Evolutionary conservation across 2,888 invertebrate genomes (phyloP).

Genomic region (Lasioglossum oenotherae): DNA sequence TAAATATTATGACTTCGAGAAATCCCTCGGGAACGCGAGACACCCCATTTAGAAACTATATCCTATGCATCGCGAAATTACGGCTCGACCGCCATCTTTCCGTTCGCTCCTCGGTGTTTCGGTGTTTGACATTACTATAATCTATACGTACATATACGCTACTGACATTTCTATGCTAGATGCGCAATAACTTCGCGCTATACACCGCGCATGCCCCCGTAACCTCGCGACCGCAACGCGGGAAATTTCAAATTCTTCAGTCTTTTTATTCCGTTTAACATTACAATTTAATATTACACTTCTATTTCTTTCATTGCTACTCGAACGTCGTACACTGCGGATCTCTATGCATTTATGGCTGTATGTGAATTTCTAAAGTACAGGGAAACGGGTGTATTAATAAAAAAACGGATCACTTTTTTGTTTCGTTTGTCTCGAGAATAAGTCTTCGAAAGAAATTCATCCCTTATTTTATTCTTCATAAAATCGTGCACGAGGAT

Average conservation of each 20-base stretch:
- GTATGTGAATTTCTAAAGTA: background rate
- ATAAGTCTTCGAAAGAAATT: background rate
- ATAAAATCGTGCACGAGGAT: too few relatives aligned
- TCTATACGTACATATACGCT: slow-evolving; percentile 42
- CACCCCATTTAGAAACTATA: slow-evolving; percentile 58
- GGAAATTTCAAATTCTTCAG: slow-evolving; percentile 16
- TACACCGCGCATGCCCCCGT: slow-evolving; percentile 15
- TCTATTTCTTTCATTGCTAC: background rate
- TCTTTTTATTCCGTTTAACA: slow-evolving; percentile 38
- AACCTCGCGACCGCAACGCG: background rate
- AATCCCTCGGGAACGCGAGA: slow-evolving; percentile 49
- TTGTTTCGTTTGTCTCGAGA: background rate
- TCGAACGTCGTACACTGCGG: slow-evolving; percentile 4
- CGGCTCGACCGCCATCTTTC: slow-evolving; percentile 75
- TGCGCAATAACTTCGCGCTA: slow-evolving; percentile 43
- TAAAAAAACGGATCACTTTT: background rate
- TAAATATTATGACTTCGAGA: slow-evolving; percentile 41
- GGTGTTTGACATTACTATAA: slow-evolving; percentile 71
- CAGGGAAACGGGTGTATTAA: background rate
- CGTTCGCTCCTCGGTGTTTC: slow-evolving; percentile 63
- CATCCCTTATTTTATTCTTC: background rate
- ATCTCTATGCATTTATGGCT: background rate
- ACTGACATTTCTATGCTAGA: slow-evolving; percentile 37
- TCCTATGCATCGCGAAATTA: slow-evolving; percentile 65
- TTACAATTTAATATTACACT: slow-evolving; percentile 44